Base-by-base conservation (phyloP, 2,888 invertebrate genomes). In the Folsomia candida region DNA sequence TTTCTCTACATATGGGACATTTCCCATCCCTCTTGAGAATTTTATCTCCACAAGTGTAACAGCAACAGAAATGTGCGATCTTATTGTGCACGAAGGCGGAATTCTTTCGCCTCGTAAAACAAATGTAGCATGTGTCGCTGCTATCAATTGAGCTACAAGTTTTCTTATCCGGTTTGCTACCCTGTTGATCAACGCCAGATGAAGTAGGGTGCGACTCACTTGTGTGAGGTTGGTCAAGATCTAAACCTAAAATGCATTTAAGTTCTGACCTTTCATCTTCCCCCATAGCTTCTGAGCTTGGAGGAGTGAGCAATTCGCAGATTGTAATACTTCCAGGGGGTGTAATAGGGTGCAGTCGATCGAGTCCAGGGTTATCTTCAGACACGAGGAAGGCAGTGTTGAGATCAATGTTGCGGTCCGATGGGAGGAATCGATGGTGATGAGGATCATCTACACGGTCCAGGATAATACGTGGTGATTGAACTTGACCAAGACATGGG, bases 21-120 rank as follows among this genome's bases (percentile, higher is more conserved):
- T 75, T 76, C 14, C 76, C 77, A 54, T 68, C 57, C 29, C 69
- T 71, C 57, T 74, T 74, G 6, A 79, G 29, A 67, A 76, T 78
- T 67, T 76, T 76, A 37, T 76, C 72, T 0, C 72, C 75, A 68
- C 77, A 79, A 0, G 67, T 25, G 60, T 68, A 78, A 27, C 77
- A 78, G 29, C 73, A 73, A 29, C 67, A 75, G 6, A 61, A 66
- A 70, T 77, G 77, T 57, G 74, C 77, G 27, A 70, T 75, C 67
- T 78, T 79, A 37, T 75, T 73, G 54, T 79, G 79, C 6, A 79
- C 77, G 62, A 79, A 79, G 2, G 76, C 77, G 22, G 79, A 70
- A 58, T 76, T 69, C 26, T 77, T 78, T 25, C 69, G 70, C 47
- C 76, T 54, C n/a, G 65, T 54, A 58, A 26, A 75, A 28, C 78